Base-by-base conservation (phyloP, 2,113 vertebrate species). In the Sinocyclocheilus anophthalmus region DNA sequence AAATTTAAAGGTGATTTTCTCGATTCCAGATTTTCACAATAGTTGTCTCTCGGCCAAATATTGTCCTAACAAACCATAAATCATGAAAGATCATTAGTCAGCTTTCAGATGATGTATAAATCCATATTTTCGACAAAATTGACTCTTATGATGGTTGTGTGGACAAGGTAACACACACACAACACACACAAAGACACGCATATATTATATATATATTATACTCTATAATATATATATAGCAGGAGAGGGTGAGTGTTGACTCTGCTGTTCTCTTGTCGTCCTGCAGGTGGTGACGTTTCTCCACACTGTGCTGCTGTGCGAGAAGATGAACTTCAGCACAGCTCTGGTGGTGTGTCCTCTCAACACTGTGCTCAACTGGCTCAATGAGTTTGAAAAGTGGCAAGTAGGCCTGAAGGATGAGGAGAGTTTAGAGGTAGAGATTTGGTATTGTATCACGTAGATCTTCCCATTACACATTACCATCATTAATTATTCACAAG, bases 371-470 rank as follows among this genome's bases (percentile, higher is more conserved):
- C 95, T 99, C 85, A 99, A 99, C 93, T 99, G 98, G 98, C 91
- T 98, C 88, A 99, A 97, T 67, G 98, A 99, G 93, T 99, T 99
- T 94, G 96, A 98, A 87, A 99, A 99, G 91, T 99, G 98, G 98
- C 97, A 99, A 90, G 93, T 94, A 12, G 96, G 96, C 91, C 91
- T 99, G 90, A 95, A 96, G 80, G 97, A 99, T 83, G 96, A 99
- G 0, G 98, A 99, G 87, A 96, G 93, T 88, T 93, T 99, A 86
- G 97, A 99, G 96, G 98, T 99, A 95, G 81, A 63, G 33, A 48
- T 5, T n/a, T 18, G 14, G 8, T 22, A n/a, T 83, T 73, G 0
- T 42, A n/a, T 57, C 8, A n/a, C 33, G 30, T 22, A 22, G 16
- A 69, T 50, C 16, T 75, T 65, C 7, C 6, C 12, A 53, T 75